Evolutionary conservation across 1,140 invertebrate species (phyloP).

Genomic region (Bombus consobrinus): DNA sequence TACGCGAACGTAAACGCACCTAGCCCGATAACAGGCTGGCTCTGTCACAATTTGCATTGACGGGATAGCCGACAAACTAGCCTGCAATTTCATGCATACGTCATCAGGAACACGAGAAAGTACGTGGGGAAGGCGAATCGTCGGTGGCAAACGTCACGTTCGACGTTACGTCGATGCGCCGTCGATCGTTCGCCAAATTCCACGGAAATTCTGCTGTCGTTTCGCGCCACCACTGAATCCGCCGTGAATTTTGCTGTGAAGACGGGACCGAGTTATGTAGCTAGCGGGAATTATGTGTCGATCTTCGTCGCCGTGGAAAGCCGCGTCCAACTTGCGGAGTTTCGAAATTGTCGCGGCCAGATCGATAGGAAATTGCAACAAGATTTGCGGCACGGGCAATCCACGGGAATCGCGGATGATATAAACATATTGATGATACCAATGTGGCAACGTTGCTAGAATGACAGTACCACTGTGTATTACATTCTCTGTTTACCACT

Average conservation of each 20-base stretch:
- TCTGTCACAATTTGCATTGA: conserved; percentile 50
- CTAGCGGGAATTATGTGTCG: conserved; percentile 56
- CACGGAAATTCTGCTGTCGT: conserved; percentile 59
- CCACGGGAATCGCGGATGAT: too few relatives aligned
- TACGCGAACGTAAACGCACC: not conserved
- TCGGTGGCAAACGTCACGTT: conserved; percentile 53
- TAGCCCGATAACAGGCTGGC: not conserved
- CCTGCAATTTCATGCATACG: conserved; percentile 66
- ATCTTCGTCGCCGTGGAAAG: conserved; percentile 28
- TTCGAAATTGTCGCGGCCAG: conserved; percentile 23
- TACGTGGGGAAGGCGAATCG: conserved; percentile 31
- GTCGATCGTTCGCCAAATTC: conserved; percentile 62
- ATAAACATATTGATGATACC: not conserved
- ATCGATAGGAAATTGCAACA: conserved; percentile 23
- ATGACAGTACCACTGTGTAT: not conserved
- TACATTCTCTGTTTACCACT: not conserved
- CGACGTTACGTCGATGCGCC: conserved; percentile 55
- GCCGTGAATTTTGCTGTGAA: conserved; percentile 49
- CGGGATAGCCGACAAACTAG: conserved; percentile 51
- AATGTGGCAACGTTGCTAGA: not conserved
- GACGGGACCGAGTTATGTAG: conserved; percentile 17
- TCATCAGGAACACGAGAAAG: conserved; percentile 50
- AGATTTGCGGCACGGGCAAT: not conserved
- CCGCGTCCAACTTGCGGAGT: not conserved
- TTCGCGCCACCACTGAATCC: conserved; percentile 28